phyloP scores from a whole-genome alignment of 1,140 invertebrate species.

The Phocides pigmalion region DNA sequence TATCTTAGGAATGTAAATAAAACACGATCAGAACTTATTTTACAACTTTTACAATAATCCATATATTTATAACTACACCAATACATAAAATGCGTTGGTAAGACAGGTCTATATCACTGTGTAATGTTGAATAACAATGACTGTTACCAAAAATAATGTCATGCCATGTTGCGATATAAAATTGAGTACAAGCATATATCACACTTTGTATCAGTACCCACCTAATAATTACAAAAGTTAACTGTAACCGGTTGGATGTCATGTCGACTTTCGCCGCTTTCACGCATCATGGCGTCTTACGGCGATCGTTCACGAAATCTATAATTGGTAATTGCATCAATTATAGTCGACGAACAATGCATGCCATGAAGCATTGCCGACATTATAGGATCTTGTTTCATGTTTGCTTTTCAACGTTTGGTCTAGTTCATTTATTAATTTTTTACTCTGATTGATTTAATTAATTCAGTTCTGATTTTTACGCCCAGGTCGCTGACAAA shows the following conservation, averaged over 20 bases:
- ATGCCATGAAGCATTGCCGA: background rate
- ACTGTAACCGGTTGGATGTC: conserved; percentile 53
- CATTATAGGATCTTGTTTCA: background rate
- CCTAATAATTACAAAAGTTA: conserved; percentile 51
- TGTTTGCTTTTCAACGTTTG: background rate
- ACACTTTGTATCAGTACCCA: no score
- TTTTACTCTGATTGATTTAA: background rate
- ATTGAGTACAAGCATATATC: conserved; percentile 32
- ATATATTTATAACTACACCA: no score
- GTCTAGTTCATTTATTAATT: background rate
- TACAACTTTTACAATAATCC: no score
- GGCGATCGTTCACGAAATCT: conserved; percentile 56
- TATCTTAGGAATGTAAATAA: no score
- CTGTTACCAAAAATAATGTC: conserved; percentile 1
- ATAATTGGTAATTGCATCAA: conserved; percentile 48
- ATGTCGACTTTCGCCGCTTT: conserved; percentile 67
- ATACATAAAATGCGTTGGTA: no score
- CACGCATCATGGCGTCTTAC: conserved; percentile 56
- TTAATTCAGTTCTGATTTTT: no score
- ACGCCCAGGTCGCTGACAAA: no score
- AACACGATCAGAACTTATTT: no score
- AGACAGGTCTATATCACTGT: no score
- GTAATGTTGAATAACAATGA: no score
- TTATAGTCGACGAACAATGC: conserved; percentile 14
- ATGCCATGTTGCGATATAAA: background rate